A percentile compares a stretch with the other conserved stretches of the same genome.
Evolutionary conservation across 2,113 vertebrate genomes (phyloP).

Genomic region (Chlorocebus sabaeus): DNA sequence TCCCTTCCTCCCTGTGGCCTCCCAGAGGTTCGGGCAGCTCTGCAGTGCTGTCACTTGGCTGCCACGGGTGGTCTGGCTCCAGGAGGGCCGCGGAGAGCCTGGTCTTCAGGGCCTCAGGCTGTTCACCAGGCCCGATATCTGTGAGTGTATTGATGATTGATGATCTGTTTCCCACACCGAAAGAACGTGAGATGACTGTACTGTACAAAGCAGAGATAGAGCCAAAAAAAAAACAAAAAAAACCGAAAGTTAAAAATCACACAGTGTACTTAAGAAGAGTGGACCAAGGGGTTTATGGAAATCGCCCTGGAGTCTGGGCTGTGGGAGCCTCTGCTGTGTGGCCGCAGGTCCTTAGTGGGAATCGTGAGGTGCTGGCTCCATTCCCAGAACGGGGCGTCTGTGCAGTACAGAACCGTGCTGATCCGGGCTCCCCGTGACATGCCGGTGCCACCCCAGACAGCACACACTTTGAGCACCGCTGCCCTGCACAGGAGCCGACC

Average conservation of each 20-base stretch:
- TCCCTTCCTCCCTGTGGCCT: fast-evolving
- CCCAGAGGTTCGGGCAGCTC: fast-evolving
- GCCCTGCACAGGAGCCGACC: background rate
- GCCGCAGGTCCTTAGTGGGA: too few relatives aligned
- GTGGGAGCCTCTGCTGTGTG: too few relatives aligned
- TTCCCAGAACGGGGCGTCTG: background rate
- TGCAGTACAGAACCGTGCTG: background rate
- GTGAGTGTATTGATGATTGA: background rate
- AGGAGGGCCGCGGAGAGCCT: background rate
- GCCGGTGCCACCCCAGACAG: background rate
- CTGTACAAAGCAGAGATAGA: too few relatives aligned
- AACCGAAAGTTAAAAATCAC: background rate
- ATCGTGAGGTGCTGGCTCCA: too few relatives aligned
- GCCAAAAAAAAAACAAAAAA: too few relatives aligned
- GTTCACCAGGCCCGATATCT: background rate
- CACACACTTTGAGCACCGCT: background rate
- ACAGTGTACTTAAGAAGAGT: fast-evolving
- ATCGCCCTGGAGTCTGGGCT: too few relatives aligned
- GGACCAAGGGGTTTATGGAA: fast-evolving
- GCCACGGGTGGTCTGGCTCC: background rate
- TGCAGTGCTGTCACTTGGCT: fast-evolving
- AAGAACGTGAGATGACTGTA: background rate
- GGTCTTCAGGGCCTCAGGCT: background rate
- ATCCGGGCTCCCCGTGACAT: background rate
- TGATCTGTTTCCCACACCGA: background rate